phyloP scores from a whole-genome alignment of 53 echinoderm and acorn worm species.

The Echinometra lucunter region DNA sequence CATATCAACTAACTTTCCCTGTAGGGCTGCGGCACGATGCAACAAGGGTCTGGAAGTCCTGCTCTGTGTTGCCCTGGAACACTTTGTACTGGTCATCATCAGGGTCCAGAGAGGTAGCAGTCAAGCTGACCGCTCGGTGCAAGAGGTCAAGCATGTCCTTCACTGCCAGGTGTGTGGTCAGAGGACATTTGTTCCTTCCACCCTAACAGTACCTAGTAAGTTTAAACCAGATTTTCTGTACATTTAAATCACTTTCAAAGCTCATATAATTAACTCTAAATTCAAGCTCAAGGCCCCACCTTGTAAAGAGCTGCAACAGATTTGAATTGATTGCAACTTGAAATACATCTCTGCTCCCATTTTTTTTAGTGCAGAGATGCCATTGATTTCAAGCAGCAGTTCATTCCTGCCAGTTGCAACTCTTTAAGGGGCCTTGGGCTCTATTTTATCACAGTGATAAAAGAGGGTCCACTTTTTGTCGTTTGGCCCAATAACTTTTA shows the following conservation, averaged over 20 bases:
- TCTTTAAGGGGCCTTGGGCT: no score
- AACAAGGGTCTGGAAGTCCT: constrained; percentile 82
- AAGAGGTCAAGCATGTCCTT: constrained; percentile 65
- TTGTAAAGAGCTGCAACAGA: no score
- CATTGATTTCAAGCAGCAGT: no score
- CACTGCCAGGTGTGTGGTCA: constrained; percentile 77
- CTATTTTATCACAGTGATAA: no score
- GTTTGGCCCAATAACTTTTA: no score
- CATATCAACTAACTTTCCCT: background rate
- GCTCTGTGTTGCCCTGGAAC: constrained; percentile 71
- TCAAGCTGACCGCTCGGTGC: constrained; percentile 72
- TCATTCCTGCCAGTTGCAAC: no score
- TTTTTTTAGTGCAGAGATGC: no score
- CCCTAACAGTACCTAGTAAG: constrained; percentile 71
- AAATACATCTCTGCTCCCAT: no score
- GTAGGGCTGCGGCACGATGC: constrained; percentile 80
- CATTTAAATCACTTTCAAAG: background rate
- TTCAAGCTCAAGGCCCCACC: no score
- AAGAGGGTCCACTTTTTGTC: no score
- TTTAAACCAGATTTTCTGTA: background rate
- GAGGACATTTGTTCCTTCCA: constrained; percentile 66
- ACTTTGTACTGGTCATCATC: constrained; percentile 77
- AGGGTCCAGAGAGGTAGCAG: constrained; percentile 71
- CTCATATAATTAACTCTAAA: no score
- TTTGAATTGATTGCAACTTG: no score